Evolutionary conservation across 2,113 vertebrate genomes (phyloP).

Genomic region (Anguilla rostrata): DNA sequence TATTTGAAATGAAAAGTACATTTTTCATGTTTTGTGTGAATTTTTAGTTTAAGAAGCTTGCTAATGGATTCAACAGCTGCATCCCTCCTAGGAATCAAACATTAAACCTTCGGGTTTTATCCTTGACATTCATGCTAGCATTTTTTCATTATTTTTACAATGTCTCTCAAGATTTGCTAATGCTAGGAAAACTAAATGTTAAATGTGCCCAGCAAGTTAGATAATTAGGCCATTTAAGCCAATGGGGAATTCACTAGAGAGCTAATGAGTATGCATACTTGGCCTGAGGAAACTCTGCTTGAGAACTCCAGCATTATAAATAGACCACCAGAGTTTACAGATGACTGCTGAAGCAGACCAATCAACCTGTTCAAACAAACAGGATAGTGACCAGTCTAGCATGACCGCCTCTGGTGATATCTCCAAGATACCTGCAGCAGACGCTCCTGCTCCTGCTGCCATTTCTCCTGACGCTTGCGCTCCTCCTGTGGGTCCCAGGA

Average conservation of each 20-base stretch:
- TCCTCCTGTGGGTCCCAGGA: constrained; percentile 90
- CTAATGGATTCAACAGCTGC: too few species aligned
- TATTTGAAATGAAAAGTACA: too few species aligned
- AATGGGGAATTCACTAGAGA: not conserved
- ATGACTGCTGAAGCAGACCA: not conserved
- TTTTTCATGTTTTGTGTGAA: too few species aligned
- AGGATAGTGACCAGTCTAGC: not conserved
- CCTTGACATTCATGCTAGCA: too few species aligned
- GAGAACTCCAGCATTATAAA: not conserved
- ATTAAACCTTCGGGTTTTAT: too few species aligned
- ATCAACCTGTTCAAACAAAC: not conserved
- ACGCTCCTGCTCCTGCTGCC: constrained; percentile 94
- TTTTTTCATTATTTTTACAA: too few species aligned
- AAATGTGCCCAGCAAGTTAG: not conserved
- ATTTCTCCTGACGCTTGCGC: constrained; percentile 84
- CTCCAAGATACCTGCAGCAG: constrained; percentile 81
- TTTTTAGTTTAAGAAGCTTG: too few species aligned
- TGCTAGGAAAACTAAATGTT: not conserved
- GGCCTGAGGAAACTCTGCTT: not conserved
- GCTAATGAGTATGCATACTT: not conserved
- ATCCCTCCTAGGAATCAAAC: too few species aligned
- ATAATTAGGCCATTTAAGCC: not conserved
- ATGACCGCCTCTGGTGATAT: too few species aligned
- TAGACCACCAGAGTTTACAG: not conserved
- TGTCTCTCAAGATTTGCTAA: not conserved